These are phyloP conservation scores for Nasonia longicornis DNA, from an alignment of 1,140 invertebrate genomes.

Conservation along the genomic window DNA sequence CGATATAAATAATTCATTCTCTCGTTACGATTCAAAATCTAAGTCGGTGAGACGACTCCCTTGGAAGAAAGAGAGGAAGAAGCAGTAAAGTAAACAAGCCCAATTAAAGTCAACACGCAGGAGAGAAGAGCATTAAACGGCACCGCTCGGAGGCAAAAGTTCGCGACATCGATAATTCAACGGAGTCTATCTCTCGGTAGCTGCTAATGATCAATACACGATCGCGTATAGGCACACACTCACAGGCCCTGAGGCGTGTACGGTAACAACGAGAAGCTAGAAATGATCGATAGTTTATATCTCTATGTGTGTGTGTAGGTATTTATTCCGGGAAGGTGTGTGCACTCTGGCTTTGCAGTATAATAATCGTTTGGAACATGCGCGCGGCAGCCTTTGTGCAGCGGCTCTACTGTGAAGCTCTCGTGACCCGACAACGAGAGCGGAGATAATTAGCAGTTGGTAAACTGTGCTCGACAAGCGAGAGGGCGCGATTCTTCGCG, in stretches of 20 bases:
- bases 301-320: no score
- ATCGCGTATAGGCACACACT: no score
- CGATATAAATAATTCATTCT: neutral
- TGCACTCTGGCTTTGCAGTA: no score
- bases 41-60: neutral
- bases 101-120: constrained; percentile 39
- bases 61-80: constrained; percentile 14
- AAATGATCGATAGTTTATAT: neutral
- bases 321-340: no score
- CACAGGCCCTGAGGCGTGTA: neutral
- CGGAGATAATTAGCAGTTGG: no score
- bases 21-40: neutral
- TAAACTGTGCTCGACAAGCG: no score
- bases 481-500: no score
- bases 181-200: neutral
- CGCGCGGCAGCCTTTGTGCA: no score
- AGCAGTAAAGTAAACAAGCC: constrained; percentile 30
- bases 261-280: neutral
- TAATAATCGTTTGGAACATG: no score
- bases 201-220: neutral
- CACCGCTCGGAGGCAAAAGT: constrained; percentile 15
- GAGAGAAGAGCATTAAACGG: neutral
- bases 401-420: no score
- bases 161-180: constrained; percentile 40
- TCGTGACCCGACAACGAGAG: no score